Evolutionary conservation across 2,113 vertebrate genomes (phyloP).

Genomic region (Aspiorhynchus laticeps): DNA sequence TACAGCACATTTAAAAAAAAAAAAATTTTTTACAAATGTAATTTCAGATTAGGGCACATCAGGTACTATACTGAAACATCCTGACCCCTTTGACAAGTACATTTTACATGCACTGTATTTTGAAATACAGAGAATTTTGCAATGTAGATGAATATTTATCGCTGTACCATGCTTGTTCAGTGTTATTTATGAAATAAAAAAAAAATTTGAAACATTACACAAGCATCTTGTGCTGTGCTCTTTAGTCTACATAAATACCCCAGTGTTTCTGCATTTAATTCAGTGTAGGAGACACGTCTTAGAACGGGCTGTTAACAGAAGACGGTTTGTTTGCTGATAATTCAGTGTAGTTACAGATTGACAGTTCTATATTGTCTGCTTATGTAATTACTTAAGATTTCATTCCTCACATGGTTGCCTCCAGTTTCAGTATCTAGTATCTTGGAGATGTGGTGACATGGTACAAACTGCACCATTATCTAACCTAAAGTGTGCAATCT

Average conservation of each 20-base stretch:
- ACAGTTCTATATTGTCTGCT: not conserved
- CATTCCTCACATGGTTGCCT: not conserved
- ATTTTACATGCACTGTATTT: conserved; percentile 80
- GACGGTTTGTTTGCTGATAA: not conserved
- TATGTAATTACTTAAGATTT: not conserved
- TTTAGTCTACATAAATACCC: not conserved
- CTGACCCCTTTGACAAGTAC: conserved; percentile 74
- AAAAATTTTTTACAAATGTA: not conserved
- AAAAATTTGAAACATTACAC: conserved; percentile 64
- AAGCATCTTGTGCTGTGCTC: not conserved
- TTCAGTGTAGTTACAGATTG: conserved; percentile 36
- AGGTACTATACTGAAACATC: conserved; percentile 70
- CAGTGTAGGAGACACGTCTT: not conserved
- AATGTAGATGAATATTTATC: conserved; percentile 77
- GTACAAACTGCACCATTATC: conserved; percentile 17
- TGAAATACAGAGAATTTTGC: conserved; percentile 75
- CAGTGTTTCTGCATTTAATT: not conserved
- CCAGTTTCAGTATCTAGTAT: not conserved
- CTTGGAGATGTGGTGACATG: not conserved
- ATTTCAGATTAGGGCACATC: conserved; percentile 56
- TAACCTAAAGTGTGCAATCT: not conserved
- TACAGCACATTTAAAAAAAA: conserved; percentile 47
- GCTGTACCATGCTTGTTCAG: conserved; percentile 77
- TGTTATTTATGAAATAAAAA: conserved; percentile 79
- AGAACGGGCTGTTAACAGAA: not conserved